Percentiles rank a stretch among this genome's conserved stretches.
Conservation (phyloP, 2,113 vertebrate species). For the Cyanocitta stelleri region DNA sequence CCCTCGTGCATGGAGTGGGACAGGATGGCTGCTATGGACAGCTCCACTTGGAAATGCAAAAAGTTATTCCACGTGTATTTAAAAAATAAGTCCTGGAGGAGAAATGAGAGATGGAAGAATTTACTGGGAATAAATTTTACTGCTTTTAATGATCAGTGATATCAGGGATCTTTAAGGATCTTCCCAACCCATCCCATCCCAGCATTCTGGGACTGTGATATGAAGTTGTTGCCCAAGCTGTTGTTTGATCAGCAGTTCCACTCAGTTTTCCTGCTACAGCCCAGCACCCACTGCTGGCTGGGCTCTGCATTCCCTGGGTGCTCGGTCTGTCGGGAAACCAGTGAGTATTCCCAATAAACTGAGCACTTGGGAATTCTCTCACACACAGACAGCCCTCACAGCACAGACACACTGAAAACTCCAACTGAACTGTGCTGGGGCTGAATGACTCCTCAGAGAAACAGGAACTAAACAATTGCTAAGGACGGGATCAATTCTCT, state of each 20-base stretch:
- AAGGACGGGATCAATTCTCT: neutral
- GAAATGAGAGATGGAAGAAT: neutral
- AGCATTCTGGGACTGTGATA: neutral
- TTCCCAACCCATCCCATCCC: neutral
- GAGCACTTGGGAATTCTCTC: neutral
- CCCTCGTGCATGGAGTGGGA: conserved; percentile 79
- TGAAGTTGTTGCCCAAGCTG: neutral
- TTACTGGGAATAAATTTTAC: neutral
- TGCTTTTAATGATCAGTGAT: fast-evolving
- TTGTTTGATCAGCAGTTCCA: neutral
- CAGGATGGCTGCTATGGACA: conserved; percentile 89
- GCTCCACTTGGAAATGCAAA: conserved; percentile 96
- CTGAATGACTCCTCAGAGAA: neutral
- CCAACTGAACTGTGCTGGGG: neutral
- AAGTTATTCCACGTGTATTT: conserved; percentile 99
- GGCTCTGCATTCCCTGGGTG: neutral
- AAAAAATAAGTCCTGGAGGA: conserved; percentile 91
- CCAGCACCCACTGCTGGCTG: fast-evolving
- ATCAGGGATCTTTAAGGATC: neutral
- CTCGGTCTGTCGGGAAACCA: neutral
- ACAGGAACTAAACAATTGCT: neutral
- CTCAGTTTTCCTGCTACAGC: fast-evolving
- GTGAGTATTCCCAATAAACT: neutral
- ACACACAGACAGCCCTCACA: neutral
- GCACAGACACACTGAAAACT: neutral